A percentile compares a stretch with the other conserved stretches of the same genome.
phyloP scores from a whole-genome alignment of 1,140 invertebrate genomes.

The Scaptomyza montana region DNA sequence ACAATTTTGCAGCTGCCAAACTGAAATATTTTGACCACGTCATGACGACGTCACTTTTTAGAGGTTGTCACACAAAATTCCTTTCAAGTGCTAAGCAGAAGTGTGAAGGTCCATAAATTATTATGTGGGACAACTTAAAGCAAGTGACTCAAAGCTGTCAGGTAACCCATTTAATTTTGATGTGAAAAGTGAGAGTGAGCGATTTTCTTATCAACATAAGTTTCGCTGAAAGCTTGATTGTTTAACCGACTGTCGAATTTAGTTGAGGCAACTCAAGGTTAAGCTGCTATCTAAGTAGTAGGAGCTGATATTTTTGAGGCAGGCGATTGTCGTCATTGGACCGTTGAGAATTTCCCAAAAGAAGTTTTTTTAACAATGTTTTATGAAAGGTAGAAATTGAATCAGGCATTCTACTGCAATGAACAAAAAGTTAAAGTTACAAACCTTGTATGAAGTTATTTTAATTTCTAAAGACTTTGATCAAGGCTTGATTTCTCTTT shows the following conservation, averaged over 20 bases:
- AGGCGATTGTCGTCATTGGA: background rate
- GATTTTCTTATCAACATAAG: slow-evolving; percentile 66
- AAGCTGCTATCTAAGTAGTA: background rate
- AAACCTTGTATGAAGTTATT: too few species aligned
- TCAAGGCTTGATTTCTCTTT: too few species aligned
- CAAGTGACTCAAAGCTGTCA: slow-evolving; percentile 45
- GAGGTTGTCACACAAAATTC: slow-evolving; percentile 26
- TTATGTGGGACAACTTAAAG: slow-evolving; percentile 16
- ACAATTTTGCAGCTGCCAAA: slow-evolving; percentile 26
- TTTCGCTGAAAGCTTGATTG: slow-evolving; percentile 22
- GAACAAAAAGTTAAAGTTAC: too few species aligned
- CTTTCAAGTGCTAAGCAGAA: slow-evolving; percentile 7
- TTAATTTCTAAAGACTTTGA: too few species aligned
- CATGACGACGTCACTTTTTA: slow-evolving; percentile 25
- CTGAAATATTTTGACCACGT: slow-evolving; percentile 15
- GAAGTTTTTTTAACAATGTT: background rate
- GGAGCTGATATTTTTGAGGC: background rate
- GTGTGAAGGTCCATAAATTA: slow-evolving; percentile 53
- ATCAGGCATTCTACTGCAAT: too few species aligned
- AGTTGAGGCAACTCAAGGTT: slow-evolving; percentile 2
- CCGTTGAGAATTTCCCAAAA: background rate
- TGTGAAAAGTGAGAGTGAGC: slow-evolving; percentile 71
- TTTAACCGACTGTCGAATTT: slow-evolving; percentile 12
- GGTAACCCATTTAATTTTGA: slow-evolving; percentile 37
- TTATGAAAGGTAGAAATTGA: background rate